Evolutionary conservation across 2,888 invertebrate genomes (phyloP).

Genomic region (Stegophylla sp.): DNA sequence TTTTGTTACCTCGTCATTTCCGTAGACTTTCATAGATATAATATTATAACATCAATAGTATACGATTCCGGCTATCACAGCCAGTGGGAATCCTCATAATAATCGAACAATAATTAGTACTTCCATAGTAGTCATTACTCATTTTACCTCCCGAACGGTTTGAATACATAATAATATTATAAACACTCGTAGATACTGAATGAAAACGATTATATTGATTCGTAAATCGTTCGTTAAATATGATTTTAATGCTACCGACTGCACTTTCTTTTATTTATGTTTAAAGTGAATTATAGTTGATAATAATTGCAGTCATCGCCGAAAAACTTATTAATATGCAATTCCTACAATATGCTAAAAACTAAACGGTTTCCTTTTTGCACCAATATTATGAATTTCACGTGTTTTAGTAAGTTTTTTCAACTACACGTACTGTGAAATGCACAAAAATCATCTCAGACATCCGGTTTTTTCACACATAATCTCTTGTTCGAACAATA

Average conservation of each 20-base stretch:
- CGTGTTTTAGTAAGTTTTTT: too few species aligned
- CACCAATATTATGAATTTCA: too few species aligned
- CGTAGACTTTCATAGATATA: not conserved
- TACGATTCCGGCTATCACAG: not conserved
- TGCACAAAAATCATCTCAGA: not conserved
- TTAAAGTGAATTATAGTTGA: too few species aligned
- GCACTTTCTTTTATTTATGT: too few species aligned
- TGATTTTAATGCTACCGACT: not conserved
- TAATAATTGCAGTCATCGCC: too few species aligned
- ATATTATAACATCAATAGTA: not conserved
- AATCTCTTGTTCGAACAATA: constrained; percentile 6
- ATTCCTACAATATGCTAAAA: too few species aligned
- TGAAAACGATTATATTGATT: not conserved
- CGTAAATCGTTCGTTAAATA: not conserved
- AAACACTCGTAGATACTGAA: not conserved
- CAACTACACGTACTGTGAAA: too few species aligned
- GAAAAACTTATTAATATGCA: too few species aligned
- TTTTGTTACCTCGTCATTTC: not conserved
- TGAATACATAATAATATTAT: too few species aligned
- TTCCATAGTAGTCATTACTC: not conserved
- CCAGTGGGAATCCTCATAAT: not conserved
- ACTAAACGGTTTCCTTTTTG: too few species aligned
- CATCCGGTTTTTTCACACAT: not conserved
- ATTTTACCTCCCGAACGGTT: not conserved
- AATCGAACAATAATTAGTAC: not conserved